A percentile compares a stretch with the other conserved stretches of the same genome.
Evolutionary conservation across 1,140 invertebrate species (phyloP).

Genomic region (Trichomalopsis sarcophagae): DNA sequence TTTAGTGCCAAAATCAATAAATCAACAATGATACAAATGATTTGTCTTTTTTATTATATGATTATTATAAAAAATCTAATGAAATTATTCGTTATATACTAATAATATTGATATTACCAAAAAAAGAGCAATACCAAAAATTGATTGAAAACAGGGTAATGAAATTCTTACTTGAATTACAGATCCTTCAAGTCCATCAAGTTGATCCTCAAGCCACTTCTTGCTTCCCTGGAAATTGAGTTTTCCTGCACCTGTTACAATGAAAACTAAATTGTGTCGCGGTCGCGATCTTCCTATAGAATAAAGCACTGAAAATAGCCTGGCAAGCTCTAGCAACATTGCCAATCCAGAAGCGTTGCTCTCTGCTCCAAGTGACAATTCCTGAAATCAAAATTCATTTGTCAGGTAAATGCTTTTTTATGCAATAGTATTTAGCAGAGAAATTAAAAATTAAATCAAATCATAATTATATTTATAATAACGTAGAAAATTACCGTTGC

Average conservation of each 20-base stretch:
- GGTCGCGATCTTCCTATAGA: slow-evolving; percentile 86
- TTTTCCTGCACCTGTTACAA: slow-evolving; percentile 93
- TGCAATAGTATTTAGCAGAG: neutral
- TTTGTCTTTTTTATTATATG: neutral
- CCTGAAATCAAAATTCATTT: slow-evolving; percentile 75
- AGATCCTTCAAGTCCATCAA: slow-evolving; percentile 84
- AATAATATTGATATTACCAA: no score
- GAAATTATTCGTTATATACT: neutral
- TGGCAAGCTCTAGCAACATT: slow-evolving; percentile 89
- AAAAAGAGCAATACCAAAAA: slow-evolving; percentile 39
- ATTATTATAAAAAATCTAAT: slow-evolving; percentile 23
- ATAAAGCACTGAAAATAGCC: slow-evolving; percentile 95
- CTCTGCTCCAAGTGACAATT: slow-evolving; percentile 89
- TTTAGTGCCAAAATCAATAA: neutral
- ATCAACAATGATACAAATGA: neutral
- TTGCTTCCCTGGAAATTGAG: slow-evolving; percentile 97
- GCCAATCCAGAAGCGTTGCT: slow-evolving; percentile 96
- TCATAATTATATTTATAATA: slow-evolving; percentile 14
- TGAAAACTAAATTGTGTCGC: slow-evolving; percentile 91
- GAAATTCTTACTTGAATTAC: slow-evolving; percentile 80
- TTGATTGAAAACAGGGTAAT: neutral
- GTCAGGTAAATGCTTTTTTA: neutral
- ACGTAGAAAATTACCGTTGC: slow-evolving; percentile 81
- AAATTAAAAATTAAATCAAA: slow-evolving; percentile 51
- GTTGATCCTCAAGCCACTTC: slow-evolving; percentile 96